phyloP scores from a whole-genome alignment of 2,888 invertebrate species.

The Lapara coniferarum region DNA sequence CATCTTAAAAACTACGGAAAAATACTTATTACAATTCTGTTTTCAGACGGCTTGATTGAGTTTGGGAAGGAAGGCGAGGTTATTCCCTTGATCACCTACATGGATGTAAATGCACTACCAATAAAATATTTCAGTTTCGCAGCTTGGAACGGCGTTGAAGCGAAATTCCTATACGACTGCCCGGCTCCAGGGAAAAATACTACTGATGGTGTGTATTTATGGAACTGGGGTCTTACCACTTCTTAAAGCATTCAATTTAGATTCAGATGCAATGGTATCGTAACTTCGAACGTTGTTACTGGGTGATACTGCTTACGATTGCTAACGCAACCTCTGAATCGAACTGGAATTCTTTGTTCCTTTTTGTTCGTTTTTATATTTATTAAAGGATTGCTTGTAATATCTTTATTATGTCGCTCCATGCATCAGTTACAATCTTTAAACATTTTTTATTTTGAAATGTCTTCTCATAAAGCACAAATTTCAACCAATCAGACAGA shows the following conservation, averaged over 20 bases:
- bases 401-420: too few relatives aligned
- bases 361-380: too few relatives aligned
- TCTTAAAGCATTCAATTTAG: too few relatives aligned
- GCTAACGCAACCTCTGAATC: too few relatives aligned
- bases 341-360: too few relatives aligned
- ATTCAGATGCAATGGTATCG: too few relatives aligned
- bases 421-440: background rate
- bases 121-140: constrained; percentile 88
- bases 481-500: background rate
- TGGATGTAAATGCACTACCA: constrained; percentile 83
- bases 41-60: constrained; percentile 84
- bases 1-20: background rate
- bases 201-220: constrained; percentile 50
- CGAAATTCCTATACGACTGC: constrained; percentile 88
- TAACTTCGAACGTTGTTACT: too few relatives aligned
- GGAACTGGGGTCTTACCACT: too few relatives aligned
- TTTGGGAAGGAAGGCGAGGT: constrained; percentile 86
- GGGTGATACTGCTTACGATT: too few relatives aligned
- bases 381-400: too few relatives aligned
- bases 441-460: too few relatives aligned
- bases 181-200: constrained; percentile 59
- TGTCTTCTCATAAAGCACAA: background rate
- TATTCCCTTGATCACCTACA: constrained; percentile 83
- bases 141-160: constrained; percentile 86
- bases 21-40: background rate